Conservation (phyloP, 1,140 invertebrate genomes). For the Lycorma delicatula region DNA sequence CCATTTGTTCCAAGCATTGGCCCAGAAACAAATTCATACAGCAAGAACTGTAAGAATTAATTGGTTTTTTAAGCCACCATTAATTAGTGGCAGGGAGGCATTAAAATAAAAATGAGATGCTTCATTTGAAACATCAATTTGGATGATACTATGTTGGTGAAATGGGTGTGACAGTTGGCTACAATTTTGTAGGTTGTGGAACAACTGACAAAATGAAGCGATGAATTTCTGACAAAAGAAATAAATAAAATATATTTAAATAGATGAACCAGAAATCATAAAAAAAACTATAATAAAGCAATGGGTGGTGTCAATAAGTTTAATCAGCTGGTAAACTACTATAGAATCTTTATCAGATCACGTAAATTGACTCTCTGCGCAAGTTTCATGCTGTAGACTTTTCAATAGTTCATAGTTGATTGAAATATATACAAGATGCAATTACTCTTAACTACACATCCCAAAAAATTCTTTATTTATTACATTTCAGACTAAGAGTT, state of each 20-base stretch:
- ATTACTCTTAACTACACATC: background rate
- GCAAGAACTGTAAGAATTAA: constrained; percentile 13
- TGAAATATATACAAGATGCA: constrained; percentile 30
- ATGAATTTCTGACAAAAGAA: constrained; percentile 33
- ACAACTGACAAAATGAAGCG: constrained; percentile 19
- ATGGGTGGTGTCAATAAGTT: constrained; percentile 38
- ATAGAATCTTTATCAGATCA: constrained; percentile 29
- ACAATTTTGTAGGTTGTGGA: constrained; percentile 21
- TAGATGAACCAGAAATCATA: constrained; percentile 33
- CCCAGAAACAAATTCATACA: constrained; percentile 6
- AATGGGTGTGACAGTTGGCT: constrained; percentile 18
- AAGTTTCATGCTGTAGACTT: constrained; percentile 31
- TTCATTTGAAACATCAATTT: background rate
- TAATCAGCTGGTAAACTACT: constrained; percentile 27
- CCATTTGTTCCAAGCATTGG: constrained; percentile 9
- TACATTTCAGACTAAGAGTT: background rate
- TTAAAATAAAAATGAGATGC: constrained; percentile 6
- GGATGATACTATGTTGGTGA: constrained; percentile 10
- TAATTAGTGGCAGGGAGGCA: constrained; percentile 11
- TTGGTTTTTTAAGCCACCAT: constrained; percentile 14
- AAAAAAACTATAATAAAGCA: constrained; percentile 35
- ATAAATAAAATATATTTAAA: constrained; percentile 30
- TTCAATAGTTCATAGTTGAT: constrained; percentile 26
- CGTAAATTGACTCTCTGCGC: constrained; percentile 33
- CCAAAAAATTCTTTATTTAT: background rate